Evolutionary conservation across 2,888 invertebrate species (phyloP).

Genomic region (Acanthococcus lagerstroemiae): DNA sequence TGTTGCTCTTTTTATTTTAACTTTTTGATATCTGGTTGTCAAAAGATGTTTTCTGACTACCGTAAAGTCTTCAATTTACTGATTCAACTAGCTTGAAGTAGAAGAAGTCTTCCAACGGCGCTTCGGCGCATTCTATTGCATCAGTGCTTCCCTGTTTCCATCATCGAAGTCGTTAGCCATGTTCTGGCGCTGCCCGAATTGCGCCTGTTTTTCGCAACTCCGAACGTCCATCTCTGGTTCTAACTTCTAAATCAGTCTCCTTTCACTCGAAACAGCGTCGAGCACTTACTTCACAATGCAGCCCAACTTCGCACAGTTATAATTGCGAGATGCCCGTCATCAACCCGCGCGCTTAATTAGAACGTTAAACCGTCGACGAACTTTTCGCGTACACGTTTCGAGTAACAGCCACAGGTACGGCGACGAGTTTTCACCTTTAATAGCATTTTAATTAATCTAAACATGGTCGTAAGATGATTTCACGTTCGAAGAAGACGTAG

Average conservation of each 20-base stretch:
- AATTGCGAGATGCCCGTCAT: not conserved
- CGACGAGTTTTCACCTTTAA: not conserved
- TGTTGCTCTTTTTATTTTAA: too few species aligned
- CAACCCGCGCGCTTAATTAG: not conserved
- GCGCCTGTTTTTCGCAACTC: not conserved
- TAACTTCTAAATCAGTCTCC: not conserved
- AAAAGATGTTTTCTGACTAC: too few species aligned
- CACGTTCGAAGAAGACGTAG: not conserved
- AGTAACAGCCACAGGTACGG: not conserved
- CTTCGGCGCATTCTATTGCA: too few species aligned
- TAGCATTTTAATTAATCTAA: not conserved
- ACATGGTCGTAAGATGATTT: not conserved
- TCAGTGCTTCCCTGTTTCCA: too few species aligned
- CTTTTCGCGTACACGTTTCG: not conserved
- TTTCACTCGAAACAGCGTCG: not conserved
- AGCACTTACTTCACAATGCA: not conserved
- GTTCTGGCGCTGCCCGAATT: too few species aligned
- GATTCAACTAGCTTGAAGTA: too few species aligned
- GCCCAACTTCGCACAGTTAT: not conserved
- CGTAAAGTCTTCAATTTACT: too few species aligned
- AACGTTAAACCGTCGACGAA: not conserved
- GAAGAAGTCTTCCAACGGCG: too few species aligned
- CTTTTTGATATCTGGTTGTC: too few species aligned
- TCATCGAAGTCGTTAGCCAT: too few species aligned
- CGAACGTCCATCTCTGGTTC: not conserved